phyloP scores from a whole-genome alignment of 2,797 vertebrate species.

The Gorsachius magnificus region DNA sequence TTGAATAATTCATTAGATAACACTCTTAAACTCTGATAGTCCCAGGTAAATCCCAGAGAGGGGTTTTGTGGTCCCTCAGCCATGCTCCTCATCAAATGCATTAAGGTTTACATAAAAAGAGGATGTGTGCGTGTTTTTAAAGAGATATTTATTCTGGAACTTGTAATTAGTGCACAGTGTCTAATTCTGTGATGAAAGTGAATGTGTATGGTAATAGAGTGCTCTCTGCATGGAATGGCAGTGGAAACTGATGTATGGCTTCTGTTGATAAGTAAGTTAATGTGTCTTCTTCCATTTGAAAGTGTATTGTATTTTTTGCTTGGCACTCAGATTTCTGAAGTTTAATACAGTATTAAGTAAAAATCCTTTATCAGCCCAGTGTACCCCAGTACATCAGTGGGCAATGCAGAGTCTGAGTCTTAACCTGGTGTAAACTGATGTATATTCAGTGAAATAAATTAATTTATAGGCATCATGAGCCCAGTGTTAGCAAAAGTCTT shows the following conservation, averaged over 20 bases:
- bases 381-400: neutral
- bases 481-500: neutral
- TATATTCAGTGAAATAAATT: neutral
- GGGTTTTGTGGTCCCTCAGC: slow-evolving; percentile 2
- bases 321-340: neutral
- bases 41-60: slow-evolving; percentile 48
- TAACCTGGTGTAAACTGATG: neutral
- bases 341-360: neutral
- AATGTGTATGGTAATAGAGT: neutral
- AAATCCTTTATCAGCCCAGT: neutral
- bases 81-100: slow-evolving; percentile 18
- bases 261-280: neutral
- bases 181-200: neutral
- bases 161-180: slow-evolving; percentile 7
- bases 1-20: slow-evolving; percentile 78
- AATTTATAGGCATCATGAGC: neutral
- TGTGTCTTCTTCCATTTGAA: neutral
- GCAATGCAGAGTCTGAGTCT: neutral
- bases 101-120: slow-evolving; percentile 42
- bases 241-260: neutral
- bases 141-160: slow-evolving; percentile 12
- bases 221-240: neutral
- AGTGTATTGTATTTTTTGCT: neutral
- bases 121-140: slow-evolving; percentile 31
- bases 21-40: slow-evolving; percentile 59